These are phyloP conservation scores for Motacilla tschutschensis DNA, from an alignment of 2,113 vertebrate species.

Conservation along the genomic window DNA sequence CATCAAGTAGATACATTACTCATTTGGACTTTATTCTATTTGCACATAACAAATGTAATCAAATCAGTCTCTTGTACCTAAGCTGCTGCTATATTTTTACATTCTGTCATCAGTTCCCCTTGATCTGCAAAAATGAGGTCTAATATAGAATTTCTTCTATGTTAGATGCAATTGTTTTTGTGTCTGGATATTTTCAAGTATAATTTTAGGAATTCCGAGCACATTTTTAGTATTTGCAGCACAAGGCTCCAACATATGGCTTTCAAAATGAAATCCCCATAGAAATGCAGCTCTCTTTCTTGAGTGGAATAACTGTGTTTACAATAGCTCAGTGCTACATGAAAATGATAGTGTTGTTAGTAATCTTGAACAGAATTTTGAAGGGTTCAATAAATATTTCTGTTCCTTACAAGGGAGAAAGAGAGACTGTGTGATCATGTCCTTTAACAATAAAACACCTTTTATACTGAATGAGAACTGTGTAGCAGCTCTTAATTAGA, in stretches of 20 bases:
- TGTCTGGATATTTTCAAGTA: conserved; percentile 57
- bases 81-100: conserved; percentile 65
- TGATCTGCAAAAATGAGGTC: conserved; percentile 60
- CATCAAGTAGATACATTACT: conserved; percentile 61
- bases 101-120: conserved; percentile 60
- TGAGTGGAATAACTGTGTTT: conserved; percentile 38
- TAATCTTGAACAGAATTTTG: neutral
- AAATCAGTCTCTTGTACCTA: conserved; percentile 61
- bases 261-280: conserved; percentile 33
- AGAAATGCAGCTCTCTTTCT: conserved; percentile 44
- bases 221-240: conserved; percentile 50
- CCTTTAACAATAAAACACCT: neutral
- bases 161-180: conserved; percentile 29
- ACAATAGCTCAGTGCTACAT: conserved; percentile 8
- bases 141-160: conserved; percentile 57
- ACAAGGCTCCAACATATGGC: conserved; percentile 52
- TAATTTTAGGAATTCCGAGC: conserved; percentile 53
- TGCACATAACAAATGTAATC: conserved; percentile 68
- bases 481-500: conserved; percentile 16
- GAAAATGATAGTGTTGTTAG: conserved; percentile 21
- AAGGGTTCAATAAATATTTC: conserved; percentile 19
- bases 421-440: neutral
- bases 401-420: neutral
- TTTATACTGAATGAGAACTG: neutral
- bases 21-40: conserved; percentile 60